Percentiles rank a stretch among this genome's conserved stretches.
Conservation (phyloP, 1,140 invertebrate genomes). For the Chionoecetes opilio region DNA sequence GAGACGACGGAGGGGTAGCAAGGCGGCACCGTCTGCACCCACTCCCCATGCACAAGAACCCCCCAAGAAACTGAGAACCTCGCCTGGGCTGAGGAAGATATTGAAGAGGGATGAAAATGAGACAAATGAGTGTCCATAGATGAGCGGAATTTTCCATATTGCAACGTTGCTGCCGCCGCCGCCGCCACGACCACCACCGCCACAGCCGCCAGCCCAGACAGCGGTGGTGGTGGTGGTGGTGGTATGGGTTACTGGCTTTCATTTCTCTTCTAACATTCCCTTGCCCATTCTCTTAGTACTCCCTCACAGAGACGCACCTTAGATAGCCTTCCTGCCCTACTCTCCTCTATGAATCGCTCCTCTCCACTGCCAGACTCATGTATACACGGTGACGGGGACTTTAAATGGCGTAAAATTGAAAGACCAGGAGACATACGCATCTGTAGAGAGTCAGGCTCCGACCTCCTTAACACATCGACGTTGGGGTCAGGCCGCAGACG, state of each 20-base stretch:
- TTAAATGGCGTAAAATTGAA: constrained; percentile 34
- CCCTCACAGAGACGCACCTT: not conserved
- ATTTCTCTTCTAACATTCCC: constrained; percentile 17
- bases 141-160: constrained; percentile 73
- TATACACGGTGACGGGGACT: not conserved
- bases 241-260: constrained; percentile 28
- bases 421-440: constrained; percentile 38
- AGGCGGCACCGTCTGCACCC: not conserved
- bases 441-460: constrained; percentile 22
- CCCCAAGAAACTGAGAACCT: not conserved
- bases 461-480: constrained; percentile 48
- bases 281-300: not conserved
- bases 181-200: not conserved
- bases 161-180: constrained; percentile 30
- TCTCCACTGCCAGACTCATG: not conserved
- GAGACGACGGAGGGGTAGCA: not conserved
- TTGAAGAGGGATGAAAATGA: constrained; percentile 27
- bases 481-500: constrained; percentile 13
- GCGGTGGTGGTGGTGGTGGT: not conserved
- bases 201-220: not conserved
- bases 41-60: not conserved
- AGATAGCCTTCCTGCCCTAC: not conserved
- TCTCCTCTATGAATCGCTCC: not conserved
- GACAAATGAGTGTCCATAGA: constrained; percentile 66
- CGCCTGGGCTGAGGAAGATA: not conserved